A percentile compares a stretch with the other conserved stretches of the same genome.
Evolutionary conservation across 92 coral and sea anemone species (phyloP).

Genomic region (Phenganax stokvisi): DNA sequence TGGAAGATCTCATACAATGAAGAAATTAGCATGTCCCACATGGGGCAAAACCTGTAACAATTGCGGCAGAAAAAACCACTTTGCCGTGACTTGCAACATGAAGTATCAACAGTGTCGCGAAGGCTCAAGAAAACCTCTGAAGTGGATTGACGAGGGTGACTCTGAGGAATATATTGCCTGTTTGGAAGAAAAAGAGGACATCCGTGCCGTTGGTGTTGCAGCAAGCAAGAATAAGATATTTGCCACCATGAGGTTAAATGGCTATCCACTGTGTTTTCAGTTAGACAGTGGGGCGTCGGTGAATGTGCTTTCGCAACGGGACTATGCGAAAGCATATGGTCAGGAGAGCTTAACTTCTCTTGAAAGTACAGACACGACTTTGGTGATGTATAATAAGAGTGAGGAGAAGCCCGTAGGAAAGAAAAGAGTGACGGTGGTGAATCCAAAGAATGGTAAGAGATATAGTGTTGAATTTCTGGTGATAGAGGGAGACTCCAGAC

Average conservation of each 20-base stretch:
- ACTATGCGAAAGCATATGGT: conserved; percentile 36
- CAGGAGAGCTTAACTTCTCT: conserved; percentile 30
- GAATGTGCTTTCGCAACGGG: conserved; percentile 35
- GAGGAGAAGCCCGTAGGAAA: conserved; percentile 53
- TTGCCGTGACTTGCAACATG: conserved; percentile 37
- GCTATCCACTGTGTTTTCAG: conserved; percentile 29
- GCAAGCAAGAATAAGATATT: conserved; percentile 29
- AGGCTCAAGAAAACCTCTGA: conserved; percentile 12
- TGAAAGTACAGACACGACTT: conserved; percentile 26
- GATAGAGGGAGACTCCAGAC: conserved; percentile 34
- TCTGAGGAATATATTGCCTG: conserved; percentile 48
- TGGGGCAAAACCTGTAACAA: conserved; percentile 43
- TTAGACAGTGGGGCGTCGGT: conserved; percentile 61
- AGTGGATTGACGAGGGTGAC: conserved; percentile 32
- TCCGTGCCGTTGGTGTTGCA: conserved; percentile 29
- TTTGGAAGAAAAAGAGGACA: conserved; percentile 31
- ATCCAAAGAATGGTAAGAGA: conserved; percentile 43
- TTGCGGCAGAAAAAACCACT: conserved; percentile 47
- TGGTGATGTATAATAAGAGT: conserved; percentile 45
- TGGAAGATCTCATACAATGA: conserved; percentile 46
- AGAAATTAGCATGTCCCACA: conserved; percentile 45
- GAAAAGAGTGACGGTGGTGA: conserved; percentile 45
- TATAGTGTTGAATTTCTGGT: conserved; percentile 52
- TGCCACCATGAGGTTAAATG: conserved; percentile 38
- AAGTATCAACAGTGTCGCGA: background rate